These are phyloP conservation scores for Halictus rubicundus DNA, from an alignment of 1,140 invertebrate genomes.

Conservation along the genomic window DNA sequence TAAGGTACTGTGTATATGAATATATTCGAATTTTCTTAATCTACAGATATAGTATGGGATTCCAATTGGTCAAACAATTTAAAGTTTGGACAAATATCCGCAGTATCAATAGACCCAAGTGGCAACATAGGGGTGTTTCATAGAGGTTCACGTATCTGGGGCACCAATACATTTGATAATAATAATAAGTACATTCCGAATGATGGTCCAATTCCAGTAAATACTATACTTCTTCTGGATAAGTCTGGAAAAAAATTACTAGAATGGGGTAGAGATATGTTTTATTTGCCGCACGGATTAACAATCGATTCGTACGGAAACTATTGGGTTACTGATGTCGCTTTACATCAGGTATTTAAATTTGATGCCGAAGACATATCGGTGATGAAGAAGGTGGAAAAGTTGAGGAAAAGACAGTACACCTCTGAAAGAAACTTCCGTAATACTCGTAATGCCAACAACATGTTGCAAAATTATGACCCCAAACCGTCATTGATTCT, in stretches of 20 bases:
- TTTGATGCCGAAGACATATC: slow-evolving; percentile 80
- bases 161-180: slow-evolving; percentile 83
- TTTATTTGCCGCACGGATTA: slow-evolving; percentile 96
- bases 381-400: slow-evolving; percentile 59
- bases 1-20: neutral
- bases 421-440: neutral
- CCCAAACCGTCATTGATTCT: slow-evolving; percentile 72
- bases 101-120: slow-evolving; percentile 87
- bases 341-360: slow-evolving; percentile 95
- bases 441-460: slow-evolving; percentile 44
- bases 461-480: slow-evolving; percentile 64
- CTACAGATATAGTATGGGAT: slow-evolving; percentile 74
- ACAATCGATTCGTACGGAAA: slow-evolving; percentile 91
- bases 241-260: slow-evolving; percentile 86
- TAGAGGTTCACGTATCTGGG: slow-evolving; percentile 89
- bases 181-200: slow-evolving; percentile 83
- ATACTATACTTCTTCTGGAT: slow-evolving; percentile 88
- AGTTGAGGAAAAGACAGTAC: slow-evolving; percentile 15
- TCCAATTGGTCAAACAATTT: slow-evolving; percentile 81
- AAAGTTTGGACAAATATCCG: slow-evolving; percentile 89
- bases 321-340: slow-evolving; percentile 96
- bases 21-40: slow-evolving; percentile 19
- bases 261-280: slow-evolving; percentile 91
- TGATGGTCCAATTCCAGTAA: slow-evolving; percentile 86
- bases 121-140: slow-evolving; percentile 93